phyloP scores from a whole-genome alignment of 2,113 vertebrate genomes.

The Cygnus atratus region DNA sequence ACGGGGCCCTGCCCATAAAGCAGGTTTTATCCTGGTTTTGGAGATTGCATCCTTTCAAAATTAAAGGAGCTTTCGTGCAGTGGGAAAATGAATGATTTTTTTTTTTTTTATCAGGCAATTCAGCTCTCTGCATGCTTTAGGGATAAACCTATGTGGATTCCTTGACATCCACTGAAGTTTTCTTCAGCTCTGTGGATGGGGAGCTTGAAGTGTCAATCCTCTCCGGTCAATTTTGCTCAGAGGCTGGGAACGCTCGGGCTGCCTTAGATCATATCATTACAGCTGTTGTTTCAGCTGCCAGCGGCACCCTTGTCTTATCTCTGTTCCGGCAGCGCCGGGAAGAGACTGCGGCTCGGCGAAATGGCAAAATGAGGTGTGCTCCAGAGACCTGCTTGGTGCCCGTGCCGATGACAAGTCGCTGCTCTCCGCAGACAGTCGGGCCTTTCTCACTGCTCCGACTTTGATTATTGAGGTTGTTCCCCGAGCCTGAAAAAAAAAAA shows the following conservation, averaged over 20 bases:
- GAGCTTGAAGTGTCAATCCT: neutral
- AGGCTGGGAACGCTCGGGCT: neutral
- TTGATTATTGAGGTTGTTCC: conserved; percentile 22
- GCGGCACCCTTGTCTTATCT: neutral
- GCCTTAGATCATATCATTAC: conserved; percentile 35
- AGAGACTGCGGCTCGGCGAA: neutral
- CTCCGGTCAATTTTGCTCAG: conserved; percentile 46
- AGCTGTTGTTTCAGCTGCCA: conserved; percentile 58
- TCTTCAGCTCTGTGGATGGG: neutral
- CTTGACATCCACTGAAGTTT: conserved; percentile 22
- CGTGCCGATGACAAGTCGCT: neutral
- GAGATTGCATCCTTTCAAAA: neutral
- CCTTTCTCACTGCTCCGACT: neutral
- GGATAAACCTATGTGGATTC: neutral
- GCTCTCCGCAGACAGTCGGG: neutral
- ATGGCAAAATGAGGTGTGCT: neutral
- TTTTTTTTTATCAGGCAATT: neutral
- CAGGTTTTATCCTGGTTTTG: neutral
- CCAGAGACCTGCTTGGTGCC: neutral
- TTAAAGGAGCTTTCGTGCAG: conserved; percentile 15
- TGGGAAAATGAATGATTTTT: neutral
- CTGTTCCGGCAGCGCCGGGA: neutral
- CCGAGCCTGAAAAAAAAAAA: neutral
- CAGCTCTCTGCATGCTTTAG: neutral
- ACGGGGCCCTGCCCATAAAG: neutral